phyloP scores from a whole-genome alignment of 1,140 invertebrate species.

The Melipona quadrifasciata region DNA sequence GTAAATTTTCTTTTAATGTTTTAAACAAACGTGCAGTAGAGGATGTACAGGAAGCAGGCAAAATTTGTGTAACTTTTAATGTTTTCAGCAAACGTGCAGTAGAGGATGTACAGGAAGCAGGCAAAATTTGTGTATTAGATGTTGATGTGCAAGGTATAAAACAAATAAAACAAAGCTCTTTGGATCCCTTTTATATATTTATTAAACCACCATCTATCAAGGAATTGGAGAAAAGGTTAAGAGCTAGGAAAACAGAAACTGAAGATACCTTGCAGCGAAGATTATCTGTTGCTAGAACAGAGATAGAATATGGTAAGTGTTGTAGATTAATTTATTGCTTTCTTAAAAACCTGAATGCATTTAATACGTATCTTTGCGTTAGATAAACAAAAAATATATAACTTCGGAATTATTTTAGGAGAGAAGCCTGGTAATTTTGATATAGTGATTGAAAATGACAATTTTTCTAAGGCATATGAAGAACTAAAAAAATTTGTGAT shows the following conservation, averaged over 20 bases:
- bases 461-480: conserved; percentile 93
- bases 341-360: conserved; percentile 1
- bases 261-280: conserved; percentile 91
- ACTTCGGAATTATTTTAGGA: conserved; percentile 78
- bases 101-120: conserved; percentile 88
- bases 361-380: not conserved
- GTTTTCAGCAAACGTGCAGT: conserved; percentile 92
- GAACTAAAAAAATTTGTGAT: conserved; percentile 84
- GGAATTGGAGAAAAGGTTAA: conserved; percentile 90
- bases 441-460: conserved; percentile 94
- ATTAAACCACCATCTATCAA: conserved; percentile 95
- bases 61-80: conserved; percentile 89
- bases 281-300: conserved; percentile 87
- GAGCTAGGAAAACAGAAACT: conserved; percentile 92
- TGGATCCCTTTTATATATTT: conserved; percentile 94
- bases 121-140: conserved; percentile 96
- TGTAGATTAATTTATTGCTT: not conserved
- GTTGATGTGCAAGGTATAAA: conserved; percentile 98
- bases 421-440: conserved; percentile 93
- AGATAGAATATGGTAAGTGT: conserved; percentile 91
- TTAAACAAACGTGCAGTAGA: conserved; percentile 93
- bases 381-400: not conserved
- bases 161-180: conserved; percentile 91
- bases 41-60: conserved; percentile 89
- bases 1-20: conserved; percentile 47